Evolutionary conservation across 1,140 invertebrate species (phyloP).

Genomic region (Leptinotarsa lineolata): DNA sequence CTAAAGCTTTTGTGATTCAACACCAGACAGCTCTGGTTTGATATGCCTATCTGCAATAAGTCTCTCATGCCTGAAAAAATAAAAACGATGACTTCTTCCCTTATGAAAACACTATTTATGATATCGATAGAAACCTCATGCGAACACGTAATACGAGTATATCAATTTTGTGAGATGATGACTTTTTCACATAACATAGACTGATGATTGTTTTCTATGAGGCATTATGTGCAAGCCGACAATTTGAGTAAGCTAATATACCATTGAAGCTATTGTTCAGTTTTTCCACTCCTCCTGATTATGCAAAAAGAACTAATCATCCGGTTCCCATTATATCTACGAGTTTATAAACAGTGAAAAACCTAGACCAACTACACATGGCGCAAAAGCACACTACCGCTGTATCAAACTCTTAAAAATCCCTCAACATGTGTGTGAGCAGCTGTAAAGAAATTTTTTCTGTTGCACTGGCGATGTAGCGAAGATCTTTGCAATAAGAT

Average conservation of each 20-base stretch:
- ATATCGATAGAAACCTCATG: too few species aligned
- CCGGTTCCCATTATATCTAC: not conserved
- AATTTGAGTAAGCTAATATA: not conserved
- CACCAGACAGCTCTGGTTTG: too few species aligned
- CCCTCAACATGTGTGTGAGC: not conserved
- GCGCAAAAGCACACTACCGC: not conserved
- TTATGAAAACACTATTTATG: too few species aligned
- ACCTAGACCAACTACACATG: constrained; percentile 1
- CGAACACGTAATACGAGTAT: too few species aligned
- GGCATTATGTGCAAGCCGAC: too few species aligned
- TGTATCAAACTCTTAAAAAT: not conserved
- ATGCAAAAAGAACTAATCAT: not conserved
- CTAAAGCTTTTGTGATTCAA: too few species aligned
- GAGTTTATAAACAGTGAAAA: constrained; percentile 1
- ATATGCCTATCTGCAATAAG: too few species aligned
- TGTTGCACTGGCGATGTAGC: not conserved
- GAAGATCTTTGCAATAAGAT: not conserved
- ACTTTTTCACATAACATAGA: too few species aligned
- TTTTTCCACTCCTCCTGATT: not conserved
- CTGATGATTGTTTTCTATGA: too few species aligned
- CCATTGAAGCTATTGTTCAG: not conserved
- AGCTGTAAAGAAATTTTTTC: not conserved
- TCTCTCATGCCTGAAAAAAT: too few species aligned
- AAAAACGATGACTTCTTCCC: too few species aligned
- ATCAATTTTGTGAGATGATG: too few species aligned